phyloP scores from a whole-genome alignment of 2,888 invertebrate genomes.

The Dyspetes luteomarginatus region DNA sequence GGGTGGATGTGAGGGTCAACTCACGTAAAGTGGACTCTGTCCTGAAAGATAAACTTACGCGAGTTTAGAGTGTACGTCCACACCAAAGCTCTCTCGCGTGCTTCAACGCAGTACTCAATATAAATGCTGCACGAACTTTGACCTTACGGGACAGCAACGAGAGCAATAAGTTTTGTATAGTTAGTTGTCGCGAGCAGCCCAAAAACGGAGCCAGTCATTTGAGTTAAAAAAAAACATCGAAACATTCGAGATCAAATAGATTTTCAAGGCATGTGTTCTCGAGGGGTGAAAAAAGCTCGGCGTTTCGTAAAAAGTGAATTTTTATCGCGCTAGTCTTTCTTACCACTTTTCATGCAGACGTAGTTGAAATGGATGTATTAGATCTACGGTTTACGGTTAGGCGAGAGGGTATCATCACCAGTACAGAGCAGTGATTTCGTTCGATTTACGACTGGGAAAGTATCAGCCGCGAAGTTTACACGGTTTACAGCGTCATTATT shows the following conservation, averaged over 20 bases:
- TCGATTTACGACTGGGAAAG: conserved; percentile 65
- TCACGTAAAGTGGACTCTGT: too few relatives aligned
- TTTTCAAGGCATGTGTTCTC: neutral
- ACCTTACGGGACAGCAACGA: neutral
- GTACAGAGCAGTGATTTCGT: conserved; percentile 53
- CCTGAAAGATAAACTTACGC: too few relatives aligned
- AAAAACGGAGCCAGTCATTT: neutral
- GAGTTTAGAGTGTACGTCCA: neutral
- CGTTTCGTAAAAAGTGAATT: neutral
- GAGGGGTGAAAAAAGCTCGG: neutral
- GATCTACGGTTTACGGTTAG: too few relatives aligned
- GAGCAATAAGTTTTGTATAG: neutral
- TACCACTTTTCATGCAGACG: neutral
- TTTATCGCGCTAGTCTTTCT: neutral
- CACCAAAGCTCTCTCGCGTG: conserved; percentile 8
- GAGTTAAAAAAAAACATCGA: neutral
- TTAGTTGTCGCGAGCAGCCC: neutral
- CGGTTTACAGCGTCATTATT: conserved; percentile 39
- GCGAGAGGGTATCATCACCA: conserved; percentile 5
- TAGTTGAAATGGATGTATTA: neutral
- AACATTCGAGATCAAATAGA: neutral
- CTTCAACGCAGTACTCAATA: neutral
- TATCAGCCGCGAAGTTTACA: conserved; percentile 58
- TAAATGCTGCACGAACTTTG: conserved; percentile 1
- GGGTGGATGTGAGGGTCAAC: too few relatives aligned